Base-by-base conservation (phyloP, 2,113 vertebrate species). In the Aepyceros melampus region DNA sequence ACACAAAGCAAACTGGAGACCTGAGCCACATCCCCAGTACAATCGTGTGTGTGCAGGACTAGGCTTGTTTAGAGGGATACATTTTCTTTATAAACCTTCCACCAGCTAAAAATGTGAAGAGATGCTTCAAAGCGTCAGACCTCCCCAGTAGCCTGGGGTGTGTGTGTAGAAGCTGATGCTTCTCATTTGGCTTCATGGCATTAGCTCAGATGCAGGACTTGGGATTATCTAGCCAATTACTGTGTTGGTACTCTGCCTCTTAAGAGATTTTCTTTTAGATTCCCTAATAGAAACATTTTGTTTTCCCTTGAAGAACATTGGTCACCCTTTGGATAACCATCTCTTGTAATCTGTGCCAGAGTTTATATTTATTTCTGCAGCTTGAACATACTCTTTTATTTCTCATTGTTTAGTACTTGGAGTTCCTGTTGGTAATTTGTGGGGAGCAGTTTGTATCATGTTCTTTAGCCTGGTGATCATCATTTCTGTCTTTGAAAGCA, bases 151-250 rank as follows among this genome's bases (percentile, higher is more conserved):
- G 94, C 88, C 76, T 64, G 76, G 33, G 47, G 23, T 94, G 96
- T 95, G 67, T 7, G 67, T 7, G 0, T 62, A 71, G 78, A 88
- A 95, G 62, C 91, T 36, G 51, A 53, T 60, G 79, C 27, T 93
- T 43, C 82, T 94, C 86, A 33, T 93, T 97, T 96, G 94, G 93
- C 88, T 91, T 64, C 27, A 91, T 53, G 88, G 51, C 64, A 23
- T 96, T 67, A 89, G 83, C 86, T 93, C 51, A 29, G 91, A 64
- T 17, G 83, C 79, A 64, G 83, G 3, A 51, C 49, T 96, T 83
- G 86, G 92, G 71, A 95, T 98, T 74, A 97, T 92, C 55, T 45
- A 84, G 88, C 95, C 91, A 97, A 91, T 97, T 94, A 95, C 82
- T 29, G 74, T 29, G 2, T 74, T 81, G 62, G 76, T 76, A 43